These are phyloP conservation scores for Geopemphigus sp. DNA, from an alignment of 1,140 invertebrate species.

Conservation along the genomic window DNA sequence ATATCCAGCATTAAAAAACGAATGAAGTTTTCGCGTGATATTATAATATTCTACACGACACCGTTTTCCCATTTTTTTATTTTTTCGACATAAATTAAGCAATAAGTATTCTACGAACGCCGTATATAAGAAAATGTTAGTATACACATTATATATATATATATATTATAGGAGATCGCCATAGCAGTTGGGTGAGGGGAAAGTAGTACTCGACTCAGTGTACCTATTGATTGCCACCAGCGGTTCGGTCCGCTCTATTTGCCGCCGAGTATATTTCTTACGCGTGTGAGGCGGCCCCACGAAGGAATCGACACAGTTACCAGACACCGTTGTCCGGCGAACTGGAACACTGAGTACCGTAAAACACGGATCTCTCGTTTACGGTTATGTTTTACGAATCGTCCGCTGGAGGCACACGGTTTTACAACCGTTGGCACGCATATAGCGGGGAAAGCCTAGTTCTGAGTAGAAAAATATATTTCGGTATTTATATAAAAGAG, in stretches of 20 bases:
- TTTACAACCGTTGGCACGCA: conserved; percentile 18
- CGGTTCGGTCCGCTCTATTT: conserved; percentile 42
- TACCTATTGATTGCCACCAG: conserved; percentile 36
- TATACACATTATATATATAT: neutral
- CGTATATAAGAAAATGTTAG: neutral
- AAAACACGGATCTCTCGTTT: conserved; percentile 45
- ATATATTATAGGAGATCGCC: conserved; percentile 12
- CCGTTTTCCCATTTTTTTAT: neutral
- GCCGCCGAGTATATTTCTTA: conserved; percentile 22
- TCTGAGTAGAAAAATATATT: conserved; percentile 13
- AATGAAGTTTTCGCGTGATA: neutral
- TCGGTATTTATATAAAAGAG: neutral
- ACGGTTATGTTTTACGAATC: conserved; percentile 37
- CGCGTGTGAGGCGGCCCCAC: conserved; percentile 8
- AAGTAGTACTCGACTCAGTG: conserved; percentile 40
- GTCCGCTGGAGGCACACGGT: conserved; percentile 16
- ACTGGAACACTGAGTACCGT: conserved; percentile 47
- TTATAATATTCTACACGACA: neutral
- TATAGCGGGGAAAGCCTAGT: neutral
- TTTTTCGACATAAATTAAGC: too few relatives aligned
- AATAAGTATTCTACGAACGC: too few relatives aligned
- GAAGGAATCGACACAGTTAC: conserved; percentile 44
- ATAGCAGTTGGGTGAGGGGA: conserved; percentile 19
- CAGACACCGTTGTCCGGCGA: conserved; percentile 50
- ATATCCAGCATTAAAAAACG: neutral